These are phyloP conservation scores for Bombus difficillimus DNA, from an alignment of 1,140 invertebrate genomes.

Conservation along the genomic window DNA sequence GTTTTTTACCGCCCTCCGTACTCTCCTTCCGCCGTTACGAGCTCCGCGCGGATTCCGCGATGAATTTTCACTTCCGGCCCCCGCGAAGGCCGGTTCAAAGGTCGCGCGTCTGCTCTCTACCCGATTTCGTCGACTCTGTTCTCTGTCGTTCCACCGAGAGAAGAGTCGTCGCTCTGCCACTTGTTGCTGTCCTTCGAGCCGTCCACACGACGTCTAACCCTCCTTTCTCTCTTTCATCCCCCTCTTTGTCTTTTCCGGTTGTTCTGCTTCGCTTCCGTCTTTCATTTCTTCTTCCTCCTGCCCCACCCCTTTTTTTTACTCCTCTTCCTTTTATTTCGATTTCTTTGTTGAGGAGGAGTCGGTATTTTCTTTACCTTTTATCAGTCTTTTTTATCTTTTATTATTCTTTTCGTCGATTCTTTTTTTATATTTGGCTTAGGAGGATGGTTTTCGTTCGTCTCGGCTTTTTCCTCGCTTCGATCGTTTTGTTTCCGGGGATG, in stretches of 20 bases:
- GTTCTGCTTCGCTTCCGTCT: neutral
- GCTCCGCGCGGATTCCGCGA: slow-evolving; percentile 48
- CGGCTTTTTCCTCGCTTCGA: neutral
- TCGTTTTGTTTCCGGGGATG: neutral
- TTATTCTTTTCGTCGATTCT: neutral
- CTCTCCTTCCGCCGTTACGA: slow-evolving; percentile 17
- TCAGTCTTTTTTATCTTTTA: neutral
- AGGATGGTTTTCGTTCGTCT: neutral
- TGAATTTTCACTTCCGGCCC: slow-evolving; percentile 62
- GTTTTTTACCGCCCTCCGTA: slow-evolving; percentile 45
- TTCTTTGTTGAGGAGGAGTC: neutral
- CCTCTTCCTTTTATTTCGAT: slow-evolving; percentile 1
- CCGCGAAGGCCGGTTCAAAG: slow-evolving; percentile 57
- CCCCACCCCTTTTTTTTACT: neutral
- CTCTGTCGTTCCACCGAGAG: slow-evolving; percentile 38
- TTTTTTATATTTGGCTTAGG: neutral
- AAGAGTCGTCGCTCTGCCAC: slow-evolving; percentile 70
- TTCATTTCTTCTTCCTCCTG: neutral
- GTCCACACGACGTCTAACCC: slow-evolving; percentile 46
- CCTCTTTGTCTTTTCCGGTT: neutral
- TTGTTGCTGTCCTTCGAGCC: slow-evolving; percentile 77
- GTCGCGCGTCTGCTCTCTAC: slow-evolving; percentile 52
- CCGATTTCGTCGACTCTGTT: slow-evolving; percentile 46
- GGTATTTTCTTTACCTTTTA: neutral
- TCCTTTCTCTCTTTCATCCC: slow-evolving; percentile 17